A percentile compares a stretch with the other conserved stretches of the same genome.
Evolutionary conservation across 2,113 vertebrate genomes (phyloP).

Genomic region (Regulus satrapa): DNA sequence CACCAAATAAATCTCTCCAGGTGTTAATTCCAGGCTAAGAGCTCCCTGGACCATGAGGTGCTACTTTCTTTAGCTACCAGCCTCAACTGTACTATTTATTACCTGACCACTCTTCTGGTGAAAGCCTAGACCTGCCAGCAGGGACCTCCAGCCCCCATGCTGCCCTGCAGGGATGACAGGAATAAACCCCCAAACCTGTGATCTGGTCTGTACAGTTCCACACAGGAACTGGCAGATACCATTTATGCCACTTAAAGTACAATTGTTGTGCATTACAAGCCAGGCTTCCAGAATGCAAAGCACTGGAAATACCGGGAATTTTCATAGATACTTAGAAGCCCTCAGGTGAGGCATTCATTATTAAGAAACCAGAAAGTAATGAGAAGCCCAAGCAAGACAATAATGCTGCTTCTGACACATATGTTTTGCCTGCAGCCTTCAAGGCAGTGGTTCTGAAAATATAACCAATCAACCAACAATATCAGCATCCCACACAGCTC

Average conservation of each 20-base stretch:
- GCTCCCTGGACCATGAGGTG: not conserved
- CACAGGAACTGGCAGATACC: not conserved
- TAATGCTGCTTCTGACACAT: not conserved
- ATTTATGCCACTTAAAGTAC: not conserved
- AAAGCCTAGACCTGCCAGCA: not conserved
- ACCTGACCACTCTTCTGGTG: fast-evolving
- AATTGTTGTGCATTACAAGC: fast-evolving
- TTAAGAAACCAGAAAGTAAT: not conserved
- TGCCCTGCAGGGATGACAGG: not conserved
- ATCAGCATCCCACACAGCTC: not conserved
- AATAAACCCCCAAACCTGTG: not conserved
- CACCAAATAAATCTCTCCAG: not conserved
- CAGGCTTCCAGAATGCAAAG: not conserved
- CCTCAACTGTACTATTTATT: not conserved
- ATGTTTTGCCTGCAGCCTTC: not conserved
- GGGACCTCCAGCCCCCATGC: not conserved
- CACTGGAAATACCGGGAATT: not conserved
- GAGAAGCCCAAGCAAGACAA: not conserved
- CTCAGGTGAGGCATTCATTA: not conserved
- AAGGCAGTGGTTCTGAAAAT: not conserved
- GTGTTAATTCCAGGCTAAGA: not conserved
- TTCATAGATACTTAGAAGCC: not conserved
- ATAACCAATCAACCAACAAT: not conserved
- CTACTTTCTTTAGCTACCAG: not conserved
- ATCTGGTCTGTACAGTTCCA: not conserved